Evolutionary conservation across 2,113 vertebrate species (phyloP).

Genomic region (Oxyruncus cristatus): DNA sequence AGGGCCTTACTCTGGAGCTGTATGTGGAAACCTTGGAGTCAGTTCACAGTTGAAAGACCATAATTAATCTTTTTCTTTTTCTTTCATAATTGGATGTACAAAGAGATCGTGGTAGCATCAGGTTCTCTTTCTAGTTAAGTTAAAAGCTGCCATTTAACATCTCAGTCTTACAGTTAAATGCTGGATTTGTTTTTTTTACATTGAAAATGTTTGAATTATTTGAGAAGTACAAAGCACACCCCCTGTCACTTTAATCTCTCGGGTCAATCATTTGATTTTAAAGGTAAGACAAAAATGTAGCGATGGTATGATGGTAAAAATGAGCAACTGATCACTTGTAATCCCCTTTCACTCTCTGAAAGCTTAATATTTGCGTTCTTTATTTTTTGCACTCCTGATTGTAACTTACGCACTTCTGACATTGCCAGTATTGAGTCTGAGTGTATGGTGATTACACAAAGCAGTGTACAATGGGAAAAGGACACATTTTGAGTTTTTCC

Average conservation of each 20-base stretch:
- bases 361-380: conserved; percentile 60
- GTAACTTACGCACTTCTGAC: conserved; percentile 63
- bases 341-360: conserved; percentile 40
- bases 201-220: conserved; percentile 33
- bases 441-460: conserved; percentile 61
- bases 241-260: background rate
- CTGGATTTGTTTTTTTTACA: conserved; percentile 17
- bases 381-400: conserved; percentile 66
- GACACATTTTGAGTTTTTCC: conserved; percentile 67
- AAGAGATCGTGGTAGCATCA: conserved; percentile 48
- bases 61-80: background rate
- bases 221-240: conserved; percentile 1
- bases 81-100: conserved; percentile 39
- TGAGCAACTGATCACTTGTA: background rate
- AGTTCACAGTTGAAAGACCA: conserved; percentile 26
- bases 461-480: conserved; percentile 40
- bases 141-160: background rate
- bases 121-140: conserved; percentile 15
- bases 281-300: background rate
- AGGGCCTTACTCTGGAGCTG: conserved; percentile 45
- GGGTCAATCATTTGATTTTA: background rate
- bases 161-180: conserved; percentile 4
- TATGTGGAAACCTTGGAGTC: conserved; percentile 20
- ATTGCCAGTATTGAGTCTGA: conserved; percentile 68
- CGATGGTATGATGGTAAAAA: conserved; percentile 5